Percentiles rank a stretch among this genome's conserved stretches.
These are phyloP conservation scores for Branchipolynoe longqiensis DNA, from an alignment of 2,888 invertebrate species.

Conservation along the genomic window DNA sequence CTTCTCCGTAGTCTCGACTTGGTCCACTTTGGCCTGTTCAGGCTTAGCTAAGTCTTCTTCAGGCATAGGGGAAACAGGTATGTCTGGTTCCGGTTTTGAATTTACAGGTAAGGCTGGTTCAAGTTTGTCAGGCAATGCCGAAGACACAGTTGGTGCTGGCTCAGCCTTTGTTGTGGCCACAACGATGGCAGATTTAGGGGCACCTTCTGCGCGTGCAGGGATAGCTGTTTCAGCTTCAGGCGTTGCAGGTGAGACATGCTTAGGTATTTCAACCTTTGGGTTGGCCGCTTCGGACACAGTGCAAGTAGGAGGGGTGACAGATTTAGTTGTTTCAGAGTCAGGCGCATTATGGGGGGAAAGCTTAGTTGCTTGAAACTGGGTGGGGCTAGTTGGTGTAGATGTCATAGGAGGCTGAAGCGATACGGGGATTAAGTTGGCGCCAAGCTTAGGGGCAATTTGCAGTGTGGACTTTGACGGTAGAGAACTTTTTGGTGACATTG, in stretches of 20 bases:
- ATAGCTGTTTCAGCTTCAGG: neutral
- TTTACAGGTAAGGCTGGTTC: neutral
- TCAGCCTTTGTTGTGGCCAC: neutral
- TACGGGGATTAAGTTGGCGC: no score
- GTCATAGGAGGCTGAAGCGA: no score
- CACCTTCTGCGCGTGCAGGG: neutral
- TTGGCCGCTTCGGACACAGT: neutral
- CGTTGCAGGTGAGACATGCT: neutral
- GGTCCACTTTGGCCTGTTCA: neutral
- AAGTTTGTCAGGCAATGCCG: neutral
- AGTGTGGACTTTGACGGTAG: conserved; percentile 9
- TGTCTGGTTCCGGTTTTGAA: neutral
- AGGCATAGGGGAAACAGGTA: neutral
- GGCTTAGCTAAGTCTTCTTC: neutral
- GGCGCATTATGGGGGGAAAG: neutral
- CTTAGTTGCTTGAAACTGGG: neutral
- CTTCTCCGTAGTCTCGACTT: no score
- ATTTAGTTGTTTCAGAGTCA: neutral
- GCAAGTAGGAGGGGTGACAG: neutral
- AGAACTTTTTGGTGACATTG: no score
- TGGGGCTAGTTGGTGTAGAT: neutral
- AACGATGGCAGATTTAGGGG: neutral
- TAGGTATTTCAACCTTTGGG: neutral
- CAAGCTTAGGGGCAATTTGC: neutral
- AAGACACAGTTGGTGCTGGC: neutral